A percentile compares a stretch with the other conserved stretches of the same genome.
phyloP scores from a whole-genome alignment of 1,140 invertebrate species.

The Asobara japonica region DNA sequence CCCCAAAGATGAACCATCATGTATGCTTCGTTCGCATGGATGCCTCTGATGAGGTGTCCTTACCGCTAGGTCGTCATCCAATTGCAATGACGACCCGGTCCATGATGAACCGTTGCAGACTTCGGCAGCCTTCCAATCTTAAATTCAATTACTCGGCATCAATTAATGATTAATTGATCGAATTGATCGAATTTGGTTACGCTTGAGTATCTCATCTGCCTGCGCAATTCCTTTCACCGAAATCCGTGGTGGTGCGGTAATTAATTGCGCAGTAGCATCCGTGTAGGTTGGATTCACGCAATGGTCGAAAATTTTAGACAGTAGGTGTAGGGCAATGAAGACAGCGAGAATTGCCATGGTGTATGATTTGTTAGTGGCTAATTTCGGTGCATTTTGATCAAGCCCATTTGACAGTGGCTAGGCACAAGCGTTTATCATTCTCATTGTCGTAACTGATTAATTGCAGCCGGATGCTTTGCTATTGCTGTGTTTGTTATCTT shows the following conservation, averaged over 20 bases:
- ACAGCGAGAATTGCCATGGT: background rate
- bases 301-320: background rate
- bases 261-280: background rate
- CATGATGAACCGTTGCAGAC: too few species aligned
- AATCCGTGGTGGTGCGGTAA: background rate
- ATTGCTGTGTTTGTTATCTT: constrained; percentile 17
- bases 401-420: constrained; percentile 10
- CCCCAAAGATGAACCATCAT: background rate
- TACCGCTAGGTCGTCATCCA: too few species aligned
- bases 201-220: too few species aligned
- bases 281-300: background rate
- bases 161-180: too few species aligned
- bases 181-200: too few species aligned
- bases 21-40: constrained; percentile 11
- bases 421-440: background rate
- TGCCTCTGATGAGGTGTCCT: too few species aligned
- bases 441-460: constrained; percentile 16
- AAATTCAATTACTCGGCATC: too few species aligned
- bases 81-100: too few species aligned
- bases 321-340: background rate
- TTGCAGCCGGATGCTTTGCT: background rate
- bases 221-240: background rate
- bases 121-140: too few species aligned
- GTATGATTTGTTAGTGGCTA: constrained; percentile 14
- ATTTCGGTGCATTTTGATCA: constrained; percentile 16